Evolutionary conservation across 2,888 invertebrate genomes (phyloP), one percentile per base, ranked within the genome.

Genomic region (Chloromyia formosa): DNA sequence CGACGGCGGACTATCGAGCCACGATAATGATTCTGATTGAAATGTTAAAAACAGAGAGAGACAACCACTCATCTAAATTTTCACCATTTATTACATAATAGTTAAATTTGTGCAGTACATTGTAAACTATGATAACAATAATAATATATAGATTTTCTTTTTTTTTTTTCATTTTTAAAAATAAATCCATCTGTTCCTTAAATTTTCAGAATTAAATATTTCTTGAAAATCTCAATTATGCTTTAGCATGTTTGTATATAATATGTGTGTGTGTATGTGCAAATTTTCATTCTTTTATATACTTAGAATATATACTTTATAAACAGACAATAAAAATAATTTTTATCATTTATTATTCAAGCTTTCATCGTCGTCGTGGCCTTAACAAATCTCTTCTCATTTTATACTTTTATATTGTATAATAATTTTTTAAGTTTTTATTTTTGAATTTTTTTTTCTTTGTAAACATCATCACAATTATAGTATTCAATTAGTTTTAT

Each of bases 81-180:
- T 62, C 23, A 23, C 62, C 62, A 62, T 62, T 62, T 62, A 62
- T 66, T 66, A 66, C 22, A 66, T 66, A 66, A 66, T 27, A 16
- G 14, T 49, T 66, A 18, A 49, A 49, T 66, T 49, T 49, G 66
- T 66, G 66, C 66, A 66, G 66, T 66, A 66, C 20, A 66, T 49
- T 49, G 66, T 66, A 66, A 66, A 66, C 22, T 49, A 66, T 62
- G 40, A 62, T 66, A 66, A 66, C 66, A 66, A 66, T 66, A 62
- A n/a, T 53, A 20, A 20, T 16, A 56, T 56, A 56, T 56, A 56
- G 4, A 20, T 56, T 3, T 56, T 56, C 9, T n/a, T 53, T 53
- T n/a, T 53, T 12, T 3, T 53, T 53, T 53, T n/a, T 12, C n/a
- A 53, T 12, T 53, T n/a, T 53, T n/a, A 53, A 56, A 49, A 49